These are phyloP conservation scores for Periophthalmodon schlosseri DNA, from an alignment of 2,113 vertebrate genomes.

Conservation along the genomic window DNA sequence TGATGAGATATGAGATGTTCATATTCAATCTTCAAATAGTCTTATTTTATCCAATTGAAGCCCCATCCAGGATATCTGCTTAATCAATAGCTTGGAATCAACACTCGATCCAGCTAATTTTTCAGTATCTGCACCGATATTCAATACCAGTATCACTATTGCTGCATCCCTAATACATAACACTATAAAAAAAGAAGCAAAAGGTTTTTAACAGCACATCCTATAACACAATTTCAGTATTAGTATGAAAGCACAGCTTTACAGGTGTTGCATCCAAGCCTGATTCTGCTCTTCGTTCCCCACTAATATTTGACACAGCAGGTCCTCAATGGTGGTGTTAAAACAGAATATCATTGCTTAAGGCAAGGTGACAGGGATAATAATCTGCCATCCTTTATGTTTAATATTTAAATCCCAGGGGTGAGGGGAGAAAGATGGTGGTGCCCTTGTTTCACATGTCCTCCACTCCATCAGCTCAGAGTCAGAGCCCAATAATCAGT, in stretches of 20 bases:
- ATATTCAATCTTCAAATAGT: too few relatives aligned
- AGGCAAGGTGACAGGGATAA: constrained; percentile 88
- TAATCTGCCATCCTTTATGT: constrained; percentile 85
- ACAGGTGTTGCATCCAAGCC: constrained; percentile 18
- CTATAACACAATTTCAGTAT: background rate
- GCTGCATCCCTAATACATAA: background rate
- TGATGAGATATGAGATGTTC: too few relatives aligned
- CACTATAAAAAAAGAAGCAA: background rate
- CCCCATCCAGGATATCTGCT: too few relatives aligned
- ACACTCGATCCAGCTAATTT: too few relatives aligned
- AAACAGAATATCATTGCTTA: constrained; percentile 85
- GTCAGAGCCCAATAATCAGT: constrained; percentile 40
- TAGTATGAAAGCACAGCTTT: background rate
- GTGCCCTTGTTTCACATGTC: constrained; percentile 80
- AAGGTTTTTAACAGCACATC: background rate
- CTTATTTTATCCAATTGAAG: too few relatives aligned
- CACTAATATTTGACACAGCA: constrained; percentile 83
- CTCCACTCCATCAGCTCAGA: constrained; percentile 60
- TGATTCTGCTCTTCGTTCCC: constrained; percentile 42
- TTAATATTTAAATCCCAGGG: constrained; percentile 84
- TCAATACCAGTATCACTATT: too few relatives aligned
- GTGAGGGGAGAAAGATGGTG: constrained; percentile 63
- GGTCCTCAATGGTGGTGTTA: constrained; percentile 82
- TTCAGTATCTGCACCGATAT: too few relatives aligned
- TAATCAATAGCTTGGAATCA: too few relatives aligned